Percentiles rank a stretch among this genome's conserved stretches.
Conservation (phyloP, 1,140 invertebrate genomes). For the Rhopalosiphum maidis region DNA sequence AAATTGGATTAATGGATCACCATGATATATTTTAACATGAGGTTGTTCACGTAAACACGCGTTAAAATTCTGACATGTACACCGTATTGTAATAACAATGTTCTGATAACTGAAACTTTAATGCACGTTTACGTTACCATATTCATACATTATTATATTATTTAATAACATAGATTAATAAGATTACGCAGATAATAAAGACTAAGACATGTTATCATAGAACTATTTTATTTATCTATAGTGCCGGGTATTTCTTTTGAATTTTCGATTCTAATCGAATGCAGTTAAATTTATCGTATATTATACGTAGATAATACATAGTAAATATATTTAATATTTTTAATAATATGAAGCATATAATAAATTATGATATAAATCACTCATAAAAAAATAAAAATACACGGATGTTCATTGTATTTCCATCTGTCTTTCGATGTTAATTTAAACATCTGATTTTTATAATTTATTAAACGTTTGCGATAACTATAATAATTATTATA, state of each 20-base stretch:
- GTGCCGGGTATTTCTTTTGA: neutral
- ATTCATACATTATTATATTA: neutral
- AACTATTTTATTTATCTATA: neutral
- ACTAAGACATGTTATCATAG: too few species aligned
- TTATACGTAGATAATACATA: neutral
- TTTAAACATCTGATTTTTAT: neutral
- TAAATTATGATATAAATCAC: neutral
- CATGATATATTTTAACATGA: neutral
- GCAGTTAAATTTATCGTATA: neutral
- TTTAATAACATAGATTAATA: too few species aligned
- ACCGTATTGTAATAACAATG: neutral
- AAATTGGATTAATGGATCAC: conserved; percentile 9
- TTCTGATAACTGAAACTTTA: neutral
- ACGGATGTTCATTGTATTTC: neutral
- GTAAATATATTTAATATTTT: neutral
- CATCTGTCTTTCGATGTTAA: neutral
- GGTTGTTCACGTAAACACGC: neutral
- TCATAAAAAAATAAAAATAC: neutral
- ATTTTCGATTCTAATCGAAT: neutral
- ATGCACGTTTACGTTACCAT: neutral
- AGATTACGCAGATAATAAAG: too few species aligned
- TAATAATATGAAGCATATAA: neutral
- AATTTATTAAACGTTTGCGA: neutral
- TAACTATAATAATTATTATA: neutral
- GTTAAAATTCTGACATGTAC: neutral